Base-by-base conservation (phyloP, 2,113 vertebrate species). In the Vidua macroura region DNA sequence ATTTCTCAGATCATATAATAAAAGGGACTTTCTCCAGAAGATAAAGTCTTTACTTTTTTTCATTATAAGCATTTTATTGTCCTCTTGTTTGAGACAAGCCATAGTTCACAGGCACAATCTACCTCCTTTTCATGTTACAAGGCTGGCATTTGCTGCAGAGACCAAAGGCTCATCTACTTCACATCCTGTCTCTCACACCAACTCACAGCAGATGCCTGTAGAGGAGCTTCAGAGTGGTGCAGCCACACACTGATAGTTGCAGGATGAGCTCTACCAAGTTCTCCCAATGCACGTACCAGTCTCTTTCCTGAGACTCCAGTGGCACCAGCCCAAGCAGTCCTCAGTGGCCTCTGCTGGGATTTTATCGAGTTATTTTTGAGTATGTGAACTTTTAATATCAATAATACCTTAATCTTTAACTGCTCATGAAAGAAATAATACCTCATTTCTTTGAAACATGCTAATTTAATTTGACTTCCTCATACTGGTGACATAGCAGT, bases 231-330 rank as follows among this genome's bases (percentile, higher is more conserved):
- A 31, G 59, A 80, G 41, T 4, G 31, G 23, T 43, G 11, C 70
- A 90, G 75, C 10, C 49, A 51, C 25, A 39, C 7, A 3, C 15
- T 19, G n/a, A 28, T 0, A 13, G 24, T 1, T 82, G 17, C 75
- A 68, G 35, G 53, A 28, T 6, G 46, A 64, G 56, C 14, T 63
- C 51, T 13, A 43, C 19, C 52, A 85, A 37, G 25, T 21, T 41
- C 18, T 35, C 51, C 15, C 2, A 1, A 13, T 1, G n/a, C 41
- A 70, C n/a, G 55, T 3, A n/a, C 17, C 69, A 69, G 1, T 23
- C 41, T 37, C 14, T 58, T 35, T 48, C 10, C 62, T 22, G n/a
- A 70, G 52, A 75, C 20, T 76, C 30, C 49, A 68, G 44, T 3
- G 51, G 18, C 60, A 37, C 18, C 77, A 44, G 24, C 37, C n/a